These are phyloP conservation scores for Teleogryllus occipitalis DNA, from an alignment of 1,140 invertebrate genomes.

Conservation along the genomic window DNA sequence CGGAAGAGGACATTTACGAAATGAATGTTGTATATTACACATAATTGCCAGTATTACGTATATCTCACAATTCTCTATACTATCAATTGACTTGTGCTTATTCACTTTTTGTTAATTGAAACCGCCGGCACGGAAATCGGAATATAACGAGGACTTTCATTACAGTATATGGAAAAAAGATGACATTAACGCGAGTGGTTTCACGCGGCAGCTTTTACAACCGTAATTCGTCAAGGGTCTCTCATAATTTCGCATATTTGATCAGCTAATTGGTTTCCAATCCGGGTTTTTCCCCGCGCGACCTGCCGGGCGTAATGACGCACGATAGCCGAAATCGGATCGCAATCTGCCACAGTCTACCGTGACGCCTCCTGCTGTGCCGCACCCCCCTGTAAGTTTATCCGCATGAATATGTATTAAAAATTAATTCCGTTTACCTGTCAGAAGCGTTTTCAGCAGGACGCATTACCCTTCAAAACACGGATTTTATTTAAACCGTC, in stretches of 20 bases:
- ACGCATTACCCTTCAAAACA: neutral
- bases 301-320: neutral
- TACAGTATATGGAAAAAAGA: too few relatives aligned
- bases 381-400: neutral
- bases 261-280: neutral
- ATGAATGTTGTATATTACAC: too few relatives aligned
- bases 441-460: neutral
- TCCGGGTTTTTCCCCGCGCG: neutral
- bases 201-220: too few relatives aligned
- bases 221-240: neutral
- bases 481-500: neutral
- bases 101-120: too few relatives aligned
- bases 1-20: too few relatives aligned
- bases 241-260: neutral
- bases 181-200: too few relatives aligned
- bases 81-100: too few relatives aligned
- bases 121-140: too few relatives aligned
- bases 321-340: neutral
- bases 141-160: too few relatives aligned
- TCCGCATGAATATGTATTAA: neutral
- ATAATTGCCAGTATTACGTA: too few relatives aligned
- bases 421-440: conserved; percentile 1
- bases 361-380: neutral
- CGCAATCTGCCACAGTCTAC: neutral
- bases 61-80: too few relatives aligned